These are phyloP conservation scores for Lissocephala sabroskyi DNA, from an alignment of 2,888 invertebrate genomes.

Conservation along the genomic window DNA sequence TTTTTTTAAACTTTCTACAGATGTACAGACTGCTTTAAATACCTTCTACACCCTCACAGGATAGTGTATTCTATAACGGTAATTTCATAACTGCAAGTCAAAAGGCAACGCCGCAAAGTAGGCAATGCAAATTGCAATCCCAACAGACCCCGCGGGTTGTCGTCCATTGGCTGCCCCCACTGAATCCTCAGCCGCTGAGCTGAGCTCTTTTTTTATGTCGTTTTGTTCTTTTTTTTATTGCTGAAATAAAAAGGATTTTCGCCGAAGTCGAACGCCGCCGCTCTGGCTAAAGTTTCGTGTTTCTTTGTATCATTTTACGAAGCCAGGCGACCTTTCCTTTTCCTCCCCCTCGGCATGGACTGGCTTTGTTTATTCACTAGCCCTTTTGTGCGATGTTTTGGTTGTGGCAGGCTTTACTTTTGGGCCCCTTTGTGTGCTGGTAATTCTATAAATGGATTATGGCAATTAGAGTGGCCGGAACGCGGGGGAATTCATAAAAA, in stretches of 20 bases:
- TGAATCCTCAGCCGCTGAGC: too few species aligned
- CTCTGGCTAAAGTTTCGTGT: constrained; percentile 30
- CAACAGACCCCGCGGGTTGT: not conserved
- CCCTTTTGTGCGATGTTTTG: constrained; percentile 44
- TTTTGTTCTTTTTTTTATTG: constrained; percentile 34
- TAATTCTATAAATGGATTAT: constrained; percentile 71
- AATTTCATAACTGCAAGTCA: too few species aligned
- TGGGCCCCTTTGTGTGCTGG: constrained; percentile 30
- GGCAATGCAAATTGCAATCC: constrained; percentile 46
- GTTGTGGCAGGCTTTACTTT: constrained; percentile 10
- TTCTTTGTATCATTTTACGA: constrained; percentile 49
- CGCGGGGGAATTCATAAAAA: constrained; percentile 1
- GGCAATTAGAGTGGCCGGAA: constrained; percentile 65
- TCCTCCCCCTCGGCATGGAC: constrained; percentile 2
- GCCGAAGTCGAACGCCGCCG: constrained; percentile 30
- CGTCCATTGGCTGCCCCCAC: too few species aligned
- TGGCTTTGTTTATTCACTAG: constrained; percentile 42
- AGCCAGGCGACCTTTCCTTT: constrained; percentile 17
- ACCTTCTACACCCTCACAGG: too few species aligned
- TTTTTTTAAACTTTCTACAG: too few species aligned
- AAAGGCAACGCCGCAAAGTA: constrained; percentile 45
- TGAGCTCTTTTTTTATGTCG: constrained; percentile 14
- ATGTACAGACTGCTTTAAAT: too few species aligned
- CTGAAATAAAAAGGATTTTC: constrained; percentile 62
- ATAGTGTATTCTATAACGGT: too few species aligned